Evolutionary conservation across 2,797 vertebrate species (phyloP), one percentile per base, ranked within the genome.

Genomic region (Onychomys leucogaster): DNA sequence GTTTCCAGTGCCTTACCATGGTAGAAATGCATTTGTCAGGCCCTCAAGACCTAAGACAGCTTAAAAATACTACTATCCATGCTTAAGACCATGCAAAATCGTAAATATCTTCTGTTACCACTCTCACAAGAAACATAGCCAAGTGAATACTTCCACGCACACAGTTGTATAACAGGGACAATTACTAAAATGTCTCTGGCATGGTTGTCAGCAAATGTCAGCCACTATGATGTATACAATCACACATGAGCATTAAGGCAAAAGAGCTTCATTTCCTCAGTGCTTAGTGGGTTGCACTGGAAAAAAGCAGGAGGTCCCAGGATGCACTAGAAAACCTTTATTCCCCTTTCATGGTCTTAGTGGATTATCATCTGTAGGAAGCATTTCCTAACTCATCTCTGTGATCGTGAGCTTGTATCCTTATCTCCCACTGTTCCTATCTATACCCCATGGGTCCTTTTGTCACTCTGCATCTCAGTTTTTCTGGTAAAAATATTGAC

Each of bases 1-100:
- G 81, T 82, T 90, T 96, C 95, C 57, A 75, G 65, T 89, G 85
- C 76, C 52, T 89, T 84, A 89, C 89, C 87, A 73, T 94, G 89
- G 95, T 95, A 9, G 49, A 96, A 97, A 95, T 80, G 88, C 89
- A 97, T 98, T 98, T 98, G 92, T 98, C 98, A 98, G 95, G 81
- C 93, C 97, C 76, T 96, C 61, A 80, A 97, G 76, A 94, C 76
- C 96, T 95, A 96, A 96, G 94, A 96, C 90, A 55, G 65, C 89
- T 97, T 98, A 97, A 93, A 97, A 97, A 97, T 97, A 94, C 85
- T 97, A 89, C 96, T 91, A 97, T 94, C 81, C 67, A 77, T 91
- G 27, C 86, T 97, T 82, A n/a, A 96, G 95, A 95, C 69, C 91
- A 95, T 75, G 84, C 25, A 97, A 93, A 95, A 84, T 86, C 55